phyloP scores from a whole-genome alignment of 2,888 invertebrate genomes.

The Eretmocerus hayati region DNA sequence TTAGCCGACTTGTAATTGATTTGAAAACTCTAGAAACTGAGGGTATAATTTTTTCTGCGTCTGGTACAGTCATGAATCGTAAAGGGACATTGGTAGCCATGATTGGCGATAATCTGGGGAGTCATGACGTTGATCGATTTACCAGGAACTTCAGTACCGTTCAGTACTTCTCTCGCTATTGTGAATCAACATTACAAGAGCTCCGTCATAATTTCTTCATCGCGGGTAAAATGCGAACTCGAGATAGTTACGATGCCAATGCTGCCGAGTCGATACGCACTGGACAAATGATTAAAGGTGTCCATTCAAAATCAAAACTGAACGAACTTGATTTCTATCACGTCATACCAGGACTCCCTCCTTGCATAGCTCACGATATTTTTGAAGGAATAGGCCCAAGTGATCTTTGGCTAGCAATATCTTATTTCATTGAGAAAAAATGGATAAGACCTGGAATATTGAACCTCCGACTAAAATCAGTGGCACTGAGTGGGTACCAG shows the following conservation, averaged over 20 bases:
- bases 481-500: not conserved
- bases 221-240: not conserved
- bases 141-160: slow-evolving; percentile 5
- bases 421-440: not conserved
- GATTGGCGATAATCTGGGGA: slow-evolving; percentile 9
- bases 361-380: not conserved
- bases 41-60: not conserved
- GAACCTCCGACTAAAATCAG: not conserved
- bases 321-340: slow-evolving; percentile 1
- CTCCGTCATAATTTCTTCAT: not conserved
- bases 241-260: not conserved
- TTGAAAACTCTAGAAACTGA: not conserved
- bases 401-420: not conserved
- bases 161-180: not conserved
- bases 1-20: not conserved
- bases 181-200: not conserved
- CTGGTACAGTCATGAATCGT: not conserved
- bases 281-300: slow-evolving; percentile 18
- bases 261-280: not conserved
- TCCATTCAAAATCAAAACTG: slow-evolving; percentile 26
- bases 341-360: not conserved
- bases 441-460: not conserved
- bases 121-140: slow-evolving; percentile 10
- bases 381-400: not conserved
- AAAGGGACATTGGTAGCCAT: slow-evolving; percentile 2